Evolutionary conservation across 2,797 vertebrate genomes (phyloP).

Genomic region (Lophius americanus): DNA sequence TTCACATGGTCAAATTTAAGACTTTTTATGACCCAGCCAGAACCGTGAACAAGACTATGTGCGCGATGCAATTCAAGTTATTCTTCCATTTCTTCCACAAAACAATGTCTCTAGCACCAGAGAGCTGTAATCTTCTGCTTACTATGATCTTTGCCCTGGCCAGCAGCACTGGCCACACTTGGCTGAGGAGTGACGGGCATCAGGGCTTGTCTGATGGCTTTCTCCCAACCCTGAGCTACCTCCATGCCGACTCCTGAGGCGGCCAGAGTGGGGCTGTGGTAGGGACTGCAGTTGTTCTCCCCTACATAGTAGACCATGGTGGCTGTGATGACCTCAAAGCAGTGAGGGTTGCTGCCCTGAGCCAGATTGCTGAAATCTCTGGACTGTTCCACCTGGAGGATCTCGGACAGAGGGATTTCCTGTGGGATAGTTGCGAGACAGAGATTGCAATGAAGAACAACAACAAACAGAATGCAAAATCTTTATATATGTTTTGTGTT

Average conservation of each 20-base stretch:
- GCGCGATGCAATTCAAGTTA: not conserved
- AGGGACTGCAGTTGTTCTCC: slow-evolving; percentile 90
- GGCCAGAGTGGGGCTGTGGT: slow-evolving; percentile 90
- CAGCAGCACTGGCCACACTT: slow-evolving; percentile 87
- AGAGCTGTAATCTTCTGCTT: slow-evolving; percentile 70
- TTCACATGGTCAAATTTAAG: too few species aligned
- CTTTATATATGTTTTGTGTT: not conserved
- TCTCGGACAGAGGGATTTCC: slow-evolving; percentile 99
- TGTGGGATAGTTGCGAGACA: slow-evolving; percentile 56
- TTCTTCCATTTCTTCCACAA: not conserved
- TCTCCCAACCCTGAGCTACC: slow-evolving; percentile 97
- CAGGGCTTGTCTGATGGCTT: slow-evolving; percentile 96
- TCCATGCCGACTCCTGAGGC: slow-evolving; percentile 93
- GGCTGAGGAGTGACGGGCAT: slow-evolving; percentile 98
- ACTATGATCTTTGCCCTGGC: slow-evolving; percentile 97
- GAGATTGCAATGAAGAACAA: slow-evolving; percentile 5
- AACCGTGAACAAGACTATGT: not conserved
- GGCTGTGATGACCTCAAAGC: slow-evolving; percentile 98
- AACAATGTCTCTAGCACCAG: not conserved
- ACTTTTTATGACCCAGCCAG: too few species aligned
- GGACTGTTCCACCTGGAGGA: slow-evolving; percentile 92
- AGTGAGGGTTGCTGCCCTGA: slow-evolving; percentile 95
- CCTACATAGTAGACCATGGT: slow-evolving; percentile 98
- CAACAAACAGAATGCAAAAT: not conserved
- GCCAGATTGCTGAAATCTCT: slow-evolving; percentile 89